phyloP scores from a whole-genome alignment of 2,888 invertebrate species.

The Ectemnius continuus region DNA sequence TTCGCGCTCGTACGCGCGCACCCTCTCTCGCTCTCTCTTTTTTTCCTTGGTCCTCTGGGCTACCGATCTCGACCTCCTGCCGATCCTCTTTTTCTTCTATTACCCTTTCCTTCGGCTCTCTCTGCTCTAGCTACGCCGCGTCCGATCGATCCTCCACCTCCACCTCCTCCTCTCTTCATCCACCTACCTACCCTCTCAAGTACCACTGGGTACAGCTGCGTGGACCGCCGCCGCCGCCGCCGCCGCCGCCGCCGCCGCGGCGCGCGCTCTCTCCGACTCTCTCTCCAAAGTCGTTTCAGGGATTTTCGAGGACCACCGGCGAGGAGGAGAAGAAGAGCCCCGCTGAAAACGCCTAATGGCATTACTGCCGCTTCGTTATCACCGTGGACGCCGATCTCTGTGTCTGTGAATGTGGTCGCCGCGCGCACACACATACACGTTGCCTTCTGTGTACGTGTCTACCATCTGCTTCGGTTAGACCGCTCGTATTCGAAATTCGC shows the following conservation, averaged over 20 bases:
- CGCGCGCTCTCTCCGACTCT: conserved; percentile 17
- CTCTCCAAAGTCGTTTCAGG: conserved; percentile 51
- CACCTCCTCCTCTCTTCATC: too few relatives aligned
- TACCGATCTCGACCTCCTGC: background rate
- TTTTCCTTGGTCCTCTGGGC: background rate
- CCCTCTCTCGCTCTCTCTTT: conserved; percentile 8
- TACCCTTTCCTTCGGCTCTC: conserved; percentile 17
- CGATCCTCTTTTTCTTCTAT: background rate
- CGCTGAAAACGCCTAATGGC: conserved; percentile 45
- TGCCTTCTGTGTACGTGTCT: background rate
- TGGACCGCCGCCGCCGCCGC: too few relatives aligned
- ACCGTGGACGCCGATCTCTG: conserved; percentile 9
- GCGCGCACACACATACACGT: background rate
- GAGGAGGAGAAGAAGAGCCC: conserved; percentile 9
- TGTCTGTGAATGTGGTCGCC: background rate
- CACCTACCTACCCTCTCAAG: background rate
- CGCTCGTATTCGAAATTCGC: background rate
- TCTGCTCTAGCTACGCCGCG: conserved; percentile 1
- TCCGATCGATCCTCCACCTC: conserved; percentile 34
- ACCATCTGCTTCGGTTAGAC: background rate
- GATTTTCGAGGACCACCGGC: conserved; percentile 45
- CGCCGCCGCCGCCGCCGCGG: too few relatives aligned
- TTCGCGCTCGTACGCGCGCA: background rate
- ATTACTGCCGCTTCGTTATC: conserved; percentile 51
- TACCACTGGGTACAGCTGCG: conserved; percentile 2